A percentile compares a stretch with the other conserved stretches of the same genome.
phyloP scores from a whole-genome alignment of 2,888 invertebrate genomes.

The Cosmia trapezina region DNA sequence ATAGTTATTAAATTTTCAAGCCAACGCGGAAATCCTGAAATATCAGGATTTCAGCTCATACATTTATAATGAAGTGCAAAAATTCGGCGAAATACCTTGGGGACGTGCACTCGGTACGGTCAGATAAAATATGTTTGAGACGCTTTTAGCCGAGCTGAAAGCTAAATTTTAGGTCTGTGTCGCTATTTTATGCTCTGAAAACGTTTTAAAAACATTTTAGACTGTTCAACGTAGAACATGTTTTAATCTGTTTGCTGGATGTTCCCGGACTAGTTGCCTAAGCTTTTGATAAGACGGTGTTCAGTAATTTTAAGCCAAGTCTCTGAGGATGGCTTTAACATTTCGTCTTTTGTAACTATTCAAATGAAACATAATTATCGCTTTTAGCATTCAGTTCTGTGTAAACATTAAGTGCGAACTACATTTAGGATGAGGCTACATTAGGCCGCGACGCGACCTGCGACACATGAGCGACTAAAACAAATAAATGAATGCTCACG shows the following conservation, averaged over 20 bases:
- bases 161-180: constrained; percentile 21
- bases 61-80: constrained; percentile 71
- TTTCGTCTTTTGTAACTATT: constrained; percentile 7
- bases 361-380: neutral
- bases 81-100: constrained; percentile 60
- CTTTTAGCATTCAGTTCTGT: neutral
- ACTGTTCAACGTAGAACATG: neutral
- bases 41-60: constrained; percentile 51
- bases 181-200: constrained; percentile 35
- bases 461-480: no score
- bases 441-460: no score
- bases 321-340: constrained; percentile 12
- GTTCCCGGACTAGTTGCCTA: constrained; percentile 7
- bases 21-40: constrained; percentile 49
- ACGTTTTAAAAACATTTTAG: constrained; percentile 35
- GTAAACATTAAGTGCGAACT: neutral
- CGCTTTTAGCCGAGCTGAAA: constrained; percentile 49
- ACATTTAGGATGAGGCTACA: no score
- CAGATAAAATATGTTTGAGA: constrained; percentile 52
- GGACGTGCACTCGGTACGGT: constrained; percentile 15
- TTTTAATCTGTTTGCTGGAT: constrained; percentile 6
- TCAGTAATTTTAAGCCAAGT: constrained; percentile 5
- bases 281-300: neutral
- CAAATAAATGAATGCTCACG: no score
- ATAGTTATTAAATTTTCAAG: constrained; percentile 70